Conservation (phyloP, 1,140 invertebrate genomes). For the Drosophila quadrilineata region DNA sequence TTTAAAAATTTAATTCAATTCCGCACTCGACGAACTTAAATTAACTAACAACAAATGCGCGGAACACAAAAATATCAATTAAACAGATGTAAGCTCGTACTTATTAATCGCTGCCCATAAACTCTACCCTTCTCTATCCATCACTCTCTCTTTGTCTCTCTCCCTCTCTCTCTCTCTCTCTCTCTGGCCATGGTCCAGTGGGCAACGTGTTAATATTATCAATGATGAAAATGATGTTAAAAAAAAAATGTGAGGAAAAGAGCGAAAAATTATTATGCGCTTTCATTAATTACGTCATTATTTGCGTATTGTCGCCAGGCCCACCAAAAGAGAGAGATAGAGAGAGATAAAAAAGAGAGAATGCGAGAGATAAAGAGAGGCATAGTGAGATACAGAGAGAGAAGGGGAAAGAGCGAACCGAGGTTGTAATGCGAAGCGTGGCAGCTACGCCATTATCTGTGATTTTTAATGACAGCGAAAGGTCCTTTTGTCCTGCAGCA, state of each 20-base stretch:
- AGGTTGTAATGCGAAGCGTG: constrained; percentile 7
- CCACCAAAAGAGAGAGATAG: background rate
- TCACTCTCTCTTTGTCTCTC: background rate
- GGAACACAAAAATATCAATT: too few relatives aligned
- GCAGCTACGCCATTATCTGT: constrained; percentile 21
- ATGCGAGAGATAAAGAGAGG: background rate
- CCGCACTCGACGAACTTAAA: constrained; percentile 31
- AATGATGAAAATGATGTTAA: constrained; percentile 22
- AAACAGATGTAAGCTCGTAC: background rate
- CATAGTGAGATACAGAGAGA: background rate
- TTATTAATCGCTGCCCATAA: constrained; percentile 24
- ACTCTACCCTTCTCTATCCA: background rate
- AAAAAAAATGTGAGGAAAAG: background rate
- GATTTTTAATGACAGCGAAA: constrained; percentile 37
- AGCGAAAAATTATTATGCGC: constrained; percentile 44
- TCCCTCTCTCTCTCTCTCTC: background rate
- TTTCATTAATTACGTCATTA: constrained; percentile 71
- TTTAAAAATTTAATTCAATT: constrained; percentile 57
- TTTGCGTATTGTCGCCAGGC: constrained; percentile 60
- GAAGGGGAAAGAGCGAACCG: background rate
- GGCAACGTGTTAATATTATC: constrained; percentile 60
- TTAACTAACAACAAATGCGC: constrained; percentile 43
- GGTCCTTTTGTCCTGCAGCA: constrained; percentile 9
- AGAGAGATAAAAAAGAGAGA: background rate
- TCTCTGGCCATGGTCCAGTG: constrained; percentile 3